Base-by-base conservation (phyloP, 2,888 invertebrate genomes). In the Aleiodes leptofemur region DNA sequence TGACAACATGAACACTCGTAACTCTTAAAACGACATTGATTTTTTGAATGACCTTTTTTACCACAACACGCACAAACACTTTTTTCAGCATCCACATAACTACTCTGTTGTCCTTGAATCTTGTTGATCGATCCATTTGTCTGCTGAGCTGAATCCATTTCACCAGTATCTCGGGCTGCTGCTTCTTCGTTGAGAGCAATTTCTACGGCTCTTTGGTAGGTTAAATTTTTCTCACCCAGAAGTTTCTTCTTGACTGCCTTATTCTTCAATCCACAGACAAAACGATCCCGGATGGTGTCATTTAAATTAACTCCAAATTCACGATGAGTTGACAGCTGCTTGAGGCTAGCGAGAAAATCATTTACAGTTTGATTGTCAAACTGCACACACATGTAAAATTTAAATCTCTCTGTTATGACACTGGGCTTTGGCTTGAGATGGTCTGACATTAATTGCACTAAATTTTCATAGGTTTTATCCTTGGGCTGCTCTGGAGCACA, bases 391-490 rank as follows among this genome's bases (percentile, higher is more conserved):
- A 80, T 74, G 34, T 79, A 76, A 56, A 80, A 80, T 6, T 73
- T 77, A 11, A 75, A 79, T 0, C 79, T 61, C 31, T 79, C 77
- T 0, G 76, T 74, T 16, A 80, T 78, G 6, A 75, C 61, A 56
- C 50, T 78, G 6, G 78, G 79, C 48, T 69, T 75, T 0, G 78
- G 80, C 34, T 82, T 74, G 0, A 80, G 68, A 57, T 82, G 78
- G 13, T 78, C 71, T 8, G 64, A 69, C 72, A 82, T 77, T 4
- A 79, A 61, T 9, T 66, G 43, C 1, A 16, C 61, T 1, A 80
- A 14, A 14, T 78, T 70, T 0, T n/a, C 23, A 4, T 74, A 71
- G 16, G 66, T 56, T 53, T 77, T 77, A 0, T n/a, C 13, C 3
- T 50, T 13, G 5, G 78, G 79, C 13, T 75, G 4, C 0, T 3